Conservation (phyloP, 2,113 vertebrate genomes). For the Cyanoderma ruficeps region DNA sequence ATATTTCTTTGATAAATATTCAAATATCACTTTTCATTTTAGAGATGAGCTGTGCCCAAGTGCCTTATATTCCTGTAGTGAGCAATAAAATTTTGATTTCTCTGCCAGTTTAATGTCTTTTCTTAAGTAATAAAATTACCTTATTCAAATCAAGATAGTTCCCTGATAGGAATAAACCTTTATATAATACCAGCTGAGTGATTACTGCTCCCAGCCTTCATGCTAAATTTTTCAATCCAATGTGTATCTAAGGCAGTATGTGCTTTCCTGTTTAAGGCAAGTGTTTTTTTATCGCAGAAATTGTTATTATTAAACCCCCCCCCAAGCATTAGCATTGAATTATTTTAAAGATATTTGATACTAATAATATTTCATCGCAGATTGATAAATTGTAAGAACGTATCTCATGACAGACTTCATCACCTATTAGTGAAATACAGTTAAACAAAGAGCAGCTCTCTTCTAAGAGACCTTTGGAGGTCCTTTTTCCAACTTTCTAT, state of each 20-base stretch:
- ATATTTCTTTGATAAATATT: neutral
- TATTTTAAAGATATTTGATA: neutral
- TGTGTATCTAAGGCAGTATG: neutral
- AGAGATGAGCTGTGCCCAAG: neutral
- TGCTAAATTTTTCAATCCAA: neutral
- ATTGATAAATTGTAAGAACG: neutral
- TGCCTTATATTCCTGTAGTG: neutral
- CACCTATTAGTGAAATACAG: neutral
- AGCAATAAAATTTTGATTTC: neutral
- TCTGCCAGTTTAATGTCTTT: neutral
- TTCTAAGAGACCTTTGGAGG: neutral
- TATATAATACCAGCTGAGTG: neutral
- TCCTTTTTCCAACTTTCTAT: neutral
- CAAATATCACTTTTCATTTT: neutral
- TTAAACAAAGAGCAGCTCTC: neutral
- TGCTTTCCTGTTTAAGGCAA: neutral
- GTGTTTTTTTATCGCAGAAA: neutral
- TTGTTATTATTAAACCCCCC: neutral
- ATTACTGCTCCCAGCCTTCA: neutral
- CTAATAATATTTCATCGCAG: neutral
- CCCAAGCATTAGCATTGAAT: neutral
- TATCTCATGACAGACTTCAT: neutral
- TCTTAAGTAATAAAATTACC: neutral
- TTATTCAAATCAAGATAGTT: neutral
- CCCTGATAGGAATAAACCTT: neutral